Base-by-base conservation (phyloP, 2,888 invertebrate genomes). In the Hydrotaea cyrtoneurina region DNA sequence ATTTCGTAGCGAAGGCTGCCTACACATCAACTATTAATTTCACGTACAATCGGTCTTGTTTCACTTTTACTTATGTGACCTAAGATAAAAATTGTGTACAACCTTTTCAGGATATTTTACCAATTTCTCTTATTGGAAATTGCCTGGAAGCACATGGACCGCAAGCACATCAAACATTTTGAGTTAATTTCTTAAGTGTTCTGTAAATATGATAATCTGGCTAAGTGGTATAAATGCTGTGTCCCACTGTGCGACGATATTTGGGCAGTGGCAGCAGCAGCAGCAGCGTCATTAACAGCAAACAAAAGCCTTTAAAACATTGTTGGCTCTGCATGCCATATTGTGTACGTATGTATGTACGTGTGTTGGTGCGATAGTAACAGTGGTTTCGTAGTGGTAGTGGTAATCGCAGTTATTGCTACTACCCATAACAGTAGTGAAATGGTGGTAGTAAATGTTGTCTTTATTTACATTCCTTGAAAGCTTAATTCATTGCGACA, bases 401-500 rank as follows among this genome's bases (percentile, higher is more conserved):
- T 73, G 53, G 31, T 23, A 17, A 43, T 39, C 39, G 66, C 17
- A 39, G 39, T 50, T 17, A 11, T 66, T 39, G n/a, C 21, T n/a
- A 4, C 26, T 15, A 53, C 55, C 26, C 53, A 31, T 71, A 19
- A n/a, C 50, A 50, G 21, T 23, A 26, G 19, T 15, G 71, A 13
- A 39, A 0, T 57, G 17, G 74, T 21, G 23, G 39, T 66, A 43
- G 66, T 43, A 66, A 39, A 39, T 55, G 39, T 74, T 71, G 57
- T 21, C 46, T 57, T 80, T 82, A 62, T 77, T 78, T 78, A 64
- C 74, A 77, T 82, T 43, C 39, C 36, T 69, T 77, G 78, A 71
- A 79, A 77, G 69, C 62, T 74, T 77, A 77, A 80, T 79, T 79
- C 82, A 79, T 71, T 85, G 80, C 79, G 85, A 79, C 77, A 82